These are phyloP conservation scores for Sialia sialis DNA, from an alignment of 2,113 vertebrate species.

Conservation along the genomic window DNA sequence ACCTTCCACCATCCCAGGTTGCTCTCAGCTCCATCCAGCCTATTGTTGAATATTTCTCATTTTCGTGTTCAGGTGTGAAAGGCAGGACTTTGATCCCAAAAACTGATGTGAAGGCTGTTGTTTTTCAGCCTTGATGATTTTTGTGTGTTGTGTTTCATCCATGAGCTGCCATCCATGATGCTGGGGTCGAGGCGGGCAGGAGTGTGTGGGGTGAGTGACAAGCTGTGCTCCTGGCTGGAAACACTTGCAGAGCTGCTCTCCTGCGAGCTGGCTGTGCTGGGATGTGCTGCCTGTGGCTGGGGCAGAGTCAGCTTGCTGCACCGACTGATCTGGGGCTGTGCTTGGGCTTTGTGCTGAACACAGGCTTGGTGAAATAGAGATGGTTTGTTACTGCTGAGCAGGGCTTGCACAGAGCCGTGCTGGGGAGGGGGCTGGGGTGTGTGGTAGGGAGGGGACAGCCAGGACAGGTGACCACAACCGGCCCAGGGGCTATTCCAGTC, in stretches of 20 bases:
- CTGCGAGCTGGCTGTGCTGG: neutral
- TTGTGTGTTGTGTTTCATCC: neutral
- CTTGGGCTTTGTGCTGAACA: neutral
- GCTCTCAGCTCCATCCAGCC: neutral
- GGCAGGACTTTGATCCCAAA: neutral
- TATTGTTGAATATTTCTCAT: neutral
- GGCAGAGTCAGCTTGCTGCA: neutral
- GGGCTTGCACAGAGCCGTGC: neutral
- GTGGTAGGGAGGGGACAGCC: neutral
- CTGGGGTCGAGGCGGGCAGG: neutral
- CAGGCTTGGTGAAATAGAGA: neutral
- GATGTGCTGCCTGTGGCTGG: neutral
- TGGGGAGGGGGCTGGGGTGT: neutral
- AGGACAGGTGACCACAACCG: neutral
- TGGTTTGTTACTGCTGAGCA: neutral
- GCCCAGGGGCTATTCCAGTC: neutral
- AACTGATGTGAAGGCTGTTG: neutral
- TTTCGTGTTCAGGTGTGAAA: neutral
- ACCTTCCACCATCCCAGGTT: neutral
- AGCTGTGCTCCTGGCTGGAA: neutral
- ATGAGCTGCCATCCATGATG: fast-evolving
- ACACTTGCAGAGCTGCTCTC: fast-evolving
- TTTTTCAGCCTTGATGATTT: neutral
- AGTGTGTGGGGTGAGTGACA: neutral
- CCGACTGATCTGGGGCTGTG: neutral